Evolutionary conservation across 2,797 vertebrate genomes (phyloP).

Genomic region (Orientallactaga sibirica): DNA sequence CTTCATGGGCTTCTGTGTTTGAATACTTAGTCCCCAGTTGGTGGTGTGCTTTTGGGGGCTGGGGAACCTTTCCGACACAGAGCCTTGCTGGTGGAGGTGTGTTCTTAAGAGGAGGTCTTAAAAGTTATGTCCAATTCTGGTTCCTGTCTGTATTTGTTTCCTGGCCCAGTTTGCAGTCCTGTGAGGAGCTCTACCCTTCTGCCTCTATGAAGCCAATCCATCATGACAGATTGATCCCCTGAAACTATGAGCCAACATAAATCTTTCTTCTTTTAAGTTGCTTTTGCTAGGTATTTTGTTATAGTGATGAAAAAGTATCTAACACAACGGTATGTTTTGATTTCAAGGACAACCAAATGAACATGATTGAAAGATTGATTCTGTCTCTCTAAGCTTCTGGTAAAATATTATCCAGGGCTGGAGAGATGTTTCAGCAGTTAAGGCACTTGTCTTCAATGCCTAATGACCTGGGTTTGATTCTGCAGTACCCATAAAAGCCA

Average conservation of each 20-base stretch:
- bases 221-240: not conserved
- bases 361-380: slow-evolving; percentile 15
- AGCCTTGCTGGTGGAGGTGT: not conserved
- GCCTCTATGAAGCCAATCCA: not conserved
- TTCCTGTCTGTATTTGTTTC: not conserved
- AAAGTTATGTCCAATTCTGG: not conserved
- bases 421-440: too few relatives aligned
- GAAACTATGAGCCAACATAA: not conserved
- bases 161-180: not conserved
- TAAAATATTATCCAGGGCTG: not conserved
- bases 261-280: not conserved
- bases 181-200: not conserved
- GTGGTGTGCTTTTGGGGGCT: not conserved
- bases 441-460: too few relatives aligned
- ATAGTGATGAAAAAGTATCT: not conserved
- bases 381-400: slow-evolving; percentile 45
- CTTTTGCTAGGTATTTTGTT: not conserved
- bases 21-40: not conserved
- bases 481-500: too few relatives aligned
- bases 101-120: not conserved
- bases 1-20: not conserved
- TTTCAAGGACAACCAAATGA: slow-evolving; percentile 41
- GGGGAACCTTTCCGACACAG: not conserved
- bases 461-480: too few relatives aligned
- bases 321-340: not conserved